Evolutionary conservation across 2,113 vertebrate species (phyloP).

Genomic region (Orycteropus afer): DNA sequence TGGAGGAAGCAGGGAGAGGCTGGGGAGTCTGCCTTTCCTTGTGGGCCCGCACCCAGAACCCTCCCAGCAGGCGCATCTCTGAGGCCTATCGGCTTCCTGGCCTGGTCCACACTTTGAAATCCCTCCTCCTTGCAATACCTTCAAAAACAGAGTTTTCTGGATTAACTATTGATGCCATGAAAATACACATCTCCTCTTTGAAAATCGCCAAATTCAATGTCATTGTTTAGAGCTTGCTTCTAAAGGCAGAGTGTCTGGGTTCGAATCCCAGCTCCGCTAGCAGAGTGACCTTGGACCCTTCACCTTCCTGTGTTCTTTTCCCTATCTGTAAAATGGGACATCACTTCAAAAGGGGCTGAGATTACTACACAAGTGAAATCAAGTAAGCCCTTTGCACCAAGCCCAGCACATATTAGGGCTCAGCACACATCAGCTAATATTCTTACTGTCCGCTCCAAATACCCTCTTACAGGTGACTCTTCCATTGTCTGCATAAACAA

Average conservation of each 20-base stretch:
- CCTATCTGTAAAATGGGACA: neutral
- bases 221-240: neutral
- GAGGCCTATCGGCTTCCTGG: neutral
- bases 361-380: neutral
- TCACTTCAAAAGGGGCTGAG: neutral
- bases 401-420: neutral
- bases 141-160: neutral
- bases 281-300: neutral
- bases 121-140: slow-evolving; percentile 30
- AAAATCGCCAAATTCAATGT: neutral
- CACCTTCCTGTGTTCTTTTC: neutral
- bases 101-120: slow-evolving; percentile 36
- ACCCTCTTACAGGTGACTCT: neutral
- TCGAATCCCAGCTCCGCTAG: neutral
- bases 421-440: neutral
- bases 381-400: neutral
- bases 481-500: neutral
- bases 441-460: neutral
- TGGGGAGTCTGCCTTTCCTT: neutral
- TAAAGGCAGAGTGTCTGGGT: neutral
- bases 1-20: neutral
- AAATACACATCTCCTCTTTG: neutral
- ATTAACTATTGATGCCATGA: neutral
- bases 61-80: neutral
- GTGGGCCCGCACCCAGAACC: neutral